Conservation (phyloP, 2,113 vertebrate genomes). For the Galbula dea region DNA sequence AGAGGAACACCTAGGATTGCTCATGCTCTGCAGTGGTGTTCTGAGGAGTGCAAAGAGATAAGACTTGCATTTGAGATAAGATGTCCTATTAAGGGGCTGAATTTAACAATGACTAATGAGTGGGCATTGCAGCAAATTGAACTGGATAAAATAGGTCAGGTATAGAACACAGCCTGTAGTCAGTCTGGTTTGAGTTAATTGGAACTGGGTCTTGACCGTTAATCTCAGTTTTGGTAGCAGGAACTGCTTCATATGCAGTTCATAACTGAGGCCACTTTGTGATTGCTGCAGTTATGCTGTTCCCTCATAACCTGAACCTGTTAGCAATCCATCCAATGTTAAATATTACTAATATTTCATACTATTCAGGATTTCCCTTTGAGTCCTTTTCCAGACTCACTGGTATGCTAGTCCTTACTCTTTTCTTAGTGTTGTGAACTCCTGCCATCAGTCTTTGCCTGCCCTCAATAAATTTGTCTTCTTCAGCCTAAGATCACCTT, state of each 20-base stretch:
- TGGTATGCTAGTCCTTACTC: not conserved
- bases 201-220: not conserved
- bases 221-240: not conserved
- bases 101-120: not conserved
- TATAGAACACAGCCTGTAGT: not conserved
- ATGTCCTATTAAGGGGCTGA: not conserved
- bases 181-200: not conserved
- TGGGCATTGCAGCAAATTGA: not conserved
- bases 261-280: not conserved
- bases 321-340: not conserved
- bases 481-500: not conserved
- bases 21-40: not conserved
- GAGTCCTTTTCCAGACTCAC: not conserved
- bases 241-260: not conserved
- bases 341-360: not conserved
- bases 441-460: not conserved
- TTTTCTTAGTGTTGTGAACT: not conserved
- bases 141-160: not conserved
- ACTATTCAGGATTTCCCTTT: not conserved
- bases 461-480: not conserved
- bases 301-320: not conserved
- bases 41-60: not conserved
- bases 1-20: not conserved
- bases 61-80: not conserved
- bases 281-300: not conserved